A percentile compares a stretch with the other conserved stretches of the same genome.
Evolutionary conservation across 2,888 invertebrate genomes (phyloP).

Genomic region (Euspilapteryx auroguttella): DNA sequence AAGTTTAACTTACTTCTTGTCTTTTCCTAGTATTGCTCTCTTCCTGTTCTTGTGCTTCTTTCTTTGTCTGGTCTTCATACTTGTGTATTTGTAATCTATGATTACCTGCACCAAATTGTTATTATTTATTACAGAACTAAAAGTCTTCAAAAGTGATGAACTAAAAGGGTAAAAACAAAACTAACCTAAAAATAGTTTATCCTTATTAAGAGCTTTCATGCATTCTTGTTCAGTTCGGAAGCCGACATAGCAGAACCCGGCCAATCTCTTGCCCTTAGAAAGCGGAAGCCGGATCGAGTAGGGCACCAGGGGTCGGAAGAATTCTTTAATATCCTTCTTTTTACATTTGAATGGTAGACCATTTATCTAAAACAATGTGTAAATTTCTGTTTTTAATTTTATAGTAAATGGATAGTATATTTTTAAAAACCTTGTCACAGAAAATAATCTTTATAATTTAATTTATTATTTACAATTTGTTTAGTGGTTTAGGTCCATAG

Average conservation of each 20-base stretch:
- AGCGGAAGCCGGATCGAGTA: conserved; percentile 78
- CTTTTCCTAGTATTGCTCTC: conserved; percentile 23
- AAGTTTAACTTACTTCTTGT: conserved; percentile 43
- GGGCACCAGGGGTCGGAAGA: conserved; percentile 79
- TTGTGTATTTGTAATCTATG: conserved; percentile 41
- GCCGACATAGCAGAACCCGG: conserved; percentile 90
- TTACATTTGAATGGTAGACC: conserved; percentile 78
- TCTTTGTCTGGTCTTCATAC: conserved; percentile 41
- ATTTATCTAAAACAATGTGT: conserved; percentile 66
- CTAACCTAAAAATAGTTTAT: conserved; percentile 83
- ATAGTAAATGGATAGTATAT: background rate
- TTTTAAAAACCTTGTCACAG: background rate
- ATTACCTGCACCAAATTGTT: conserved; percentile 22
- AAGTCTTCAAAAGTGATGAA: too few relatives aligned
- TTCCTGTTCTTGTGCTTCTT: conserved; percentile 32
- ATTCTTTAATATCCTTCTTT: conserved; percentile 82
- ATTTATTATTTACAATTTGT: too few relatives aligned
- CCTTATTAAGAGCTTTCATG: conserved; percentile 77
- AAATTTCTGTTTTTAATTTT: too few relatives aligned
- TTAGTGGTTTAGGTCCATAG: too few relatives aligned
- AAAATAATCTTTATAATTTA: conserved; percentile 8
- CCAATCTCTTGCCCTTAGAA: conserved; percentile 61
- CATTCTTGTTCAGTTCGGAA: conserved; percentile 82
- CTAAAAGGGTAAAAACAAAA: too few relatives aligned
- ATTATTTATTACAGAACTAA: too few relatives aligned